Evolutionary conservation across 2,797 vertebrate species (phyloP).

Genomic region (Gephyroberyx darwinii): DNA sequence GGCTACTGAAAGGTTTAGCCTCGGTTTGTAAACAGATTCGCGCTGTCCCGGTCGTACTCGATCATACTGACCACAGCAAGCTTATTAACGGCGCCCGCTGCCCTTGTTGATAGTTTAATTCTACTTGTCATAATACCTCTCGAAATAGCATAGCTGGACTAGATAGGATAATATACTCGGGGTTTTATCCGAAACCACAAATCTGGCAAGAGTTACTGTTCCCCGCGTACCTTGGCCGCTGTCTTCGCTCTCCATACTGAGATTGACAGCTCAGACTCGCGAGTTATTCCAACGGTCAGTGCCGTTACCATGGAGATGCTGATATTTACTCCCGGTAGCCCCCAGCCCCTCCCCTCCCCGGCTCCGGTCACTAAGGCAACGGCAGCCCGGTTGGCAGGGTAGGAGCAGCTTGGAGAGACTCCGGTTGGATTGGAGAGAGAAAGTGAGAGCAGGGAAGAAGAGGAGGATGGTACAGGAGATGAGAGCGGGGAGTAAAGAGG

Average conservation of each 20-base stretch:
- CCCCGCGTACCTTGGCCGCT: background rate
- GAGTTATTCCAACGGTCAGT: constrained; percentile 17
- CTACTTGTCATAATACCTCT: background rate
- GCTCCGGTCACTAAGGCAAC: constrained; percentile 36
- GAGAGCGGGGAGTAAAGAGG: background rate
- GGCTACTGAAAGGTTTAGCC: constrained; percentile 36
- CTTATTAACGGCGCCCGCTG: constrained; percentile 13
- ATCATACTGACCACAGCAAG: constrained; percentile 1
- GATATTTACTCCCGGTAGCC: constrained; percentile 7
- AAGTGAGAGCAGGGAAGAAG: background rate
- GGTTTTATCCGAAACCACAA: background rate
- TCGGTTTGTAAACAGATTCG: constrained; percentile 51
- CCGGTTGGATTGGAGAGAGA: background rate
- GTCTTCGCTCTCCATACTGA: background rate
- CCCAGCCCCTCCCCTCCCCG: constrained; percentile 1
- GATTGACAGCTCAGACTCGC: constrained; percentile 10
- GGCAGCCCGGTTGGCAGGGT: constrained; percentile 15
- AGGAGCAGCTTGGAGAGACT: constrained; percentile 25
- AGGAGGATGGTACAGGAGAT: background rate
- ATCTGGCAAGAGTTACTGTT: background rate
- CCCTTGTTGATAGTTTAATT: constrained; percentile 13
- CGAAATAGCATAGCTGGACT: background rate
- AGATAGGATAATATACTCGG: background rate
- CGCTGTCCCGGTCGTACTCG: constrained; percentile 4
- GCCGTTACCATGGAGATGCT: constrained; percentile 46